Conservation (phyloP, 2,888 invertebrate species). For the Axea sp. region DNA sequence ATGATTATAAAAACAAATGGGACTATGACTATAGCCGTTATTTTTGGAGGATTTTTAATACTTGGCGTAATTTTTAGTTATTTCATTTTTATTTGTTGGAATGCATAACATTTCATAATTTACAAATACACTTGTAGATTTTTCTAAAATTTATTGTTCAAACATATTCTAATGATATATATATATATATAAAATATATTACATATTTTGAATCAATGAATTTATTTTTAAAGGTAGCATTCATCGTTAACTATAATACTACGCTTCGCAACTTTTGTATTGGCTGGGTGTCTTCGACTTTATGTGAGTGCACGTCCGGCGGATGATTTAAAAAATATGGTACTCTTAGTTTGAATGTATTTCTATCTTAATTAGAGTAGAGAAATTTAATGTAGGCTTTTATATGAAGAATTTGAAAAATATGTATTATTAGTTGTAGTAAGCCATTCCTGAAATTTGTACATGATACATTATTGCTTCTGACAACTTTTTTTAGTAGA, state of each 20-base stretch:
- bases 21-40: slow-evolving; percentile 67
- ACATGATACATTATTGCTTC: too few relatives aligned
- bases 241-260: slow-evolving; percentile 62
- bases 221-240: slow-evolving; percentile 57
- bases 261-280: slow-evolving; percentile 66
- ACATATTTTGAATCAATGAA: too few relatives aligned
- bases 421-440: too few relatives aligned
- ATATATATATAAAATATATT: too few relatives aligned
- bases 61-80: slow-evolving; percentile 65
- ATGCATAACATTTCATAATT: too few relatives aligned
- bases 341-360: slow-evolving; percentile 37
- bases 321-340: slow-evolving; percentile 68
- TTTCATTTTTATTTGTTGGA: background rate
- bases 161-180: too few relatives aligned
- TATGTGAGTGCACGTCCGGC: slow-evolving; percentile 71
- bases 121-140: too few relatives aligned
- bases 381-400: background rate
- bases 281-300: slow-evolving; percentile 66
- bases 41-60: slow-evolving; percentile 69
- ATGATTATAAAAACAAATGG: slow-evolving; percentile 70
- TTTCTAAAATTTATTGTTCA: too few relatives aligned
- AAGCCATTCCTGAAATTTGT: too few relatives aligned
- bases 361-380: background rate
- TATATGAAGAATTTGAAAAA: too few relatives aligned
- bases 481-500: too few relatives aligned